Evolutionary conservation across 2,888 invertebrate genomes (phyloP), one percentile per base, ranked within the genome.

Genomic region (Watsonalla cultraria): DNA sequence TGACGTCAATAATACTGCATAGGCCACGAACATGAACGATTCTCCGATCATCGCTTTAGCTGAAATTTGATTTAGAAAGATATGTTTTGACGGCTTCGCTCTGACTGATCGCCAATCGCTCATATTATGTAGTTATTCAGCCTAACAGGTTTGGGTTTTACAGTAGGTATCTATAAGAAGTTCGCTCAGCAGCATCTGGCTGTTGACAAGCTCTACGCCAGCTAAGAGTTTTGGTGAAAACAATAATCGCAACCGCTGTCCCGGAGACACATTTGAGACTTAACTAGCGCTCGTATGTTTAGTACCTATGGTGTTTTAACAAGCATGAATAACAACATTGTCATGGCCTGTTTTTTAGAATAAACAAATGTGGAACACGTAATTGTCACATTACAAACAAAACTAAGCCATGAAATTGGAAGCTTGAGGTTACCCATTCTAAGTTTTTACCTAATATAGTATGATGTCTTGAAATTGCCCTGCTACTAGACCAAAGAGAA

Each of bases 241-340:
- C 6, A 49, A 15, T 49, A 49, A 49, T 15, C 14, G 48, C 48
- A 49, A 49, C 37, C 49, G 37, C 49, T 15, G 37, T 15, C 8
- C 4, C 37, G 37, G 49, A 14, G 37, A 49, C 9, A 37, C 14
- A 13, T 15, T 14, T 39, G 37, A 49, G 33, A 37, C 35, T 33
- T 33, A 46, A 47, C 34, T 34, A 47, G 0, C 33, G n/a, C 47
- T 37, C 37, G 14, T 49, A 35, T 37, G 34, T 49, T 37, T 7
- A 49, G 37, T 37, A n/a, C n/a, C n/a, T n/a, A 37, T 49, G 49
- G 37, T 49, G 37, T 5, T 49, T 15, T 49, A 49, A 49, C 49
- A 15, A 5, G 49, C 49, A 49, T 49, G 49, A 37, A 49, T 49
- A 49, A 49, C 49, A 49, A 37, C 37, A 49, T 37, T 14, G 13